Evolutionary conservation across 2,888 invertebrate species (phyloP), one percentile per base, ranked within the genome.

Genomic region (Choristoneura rosaceana): DNA sequence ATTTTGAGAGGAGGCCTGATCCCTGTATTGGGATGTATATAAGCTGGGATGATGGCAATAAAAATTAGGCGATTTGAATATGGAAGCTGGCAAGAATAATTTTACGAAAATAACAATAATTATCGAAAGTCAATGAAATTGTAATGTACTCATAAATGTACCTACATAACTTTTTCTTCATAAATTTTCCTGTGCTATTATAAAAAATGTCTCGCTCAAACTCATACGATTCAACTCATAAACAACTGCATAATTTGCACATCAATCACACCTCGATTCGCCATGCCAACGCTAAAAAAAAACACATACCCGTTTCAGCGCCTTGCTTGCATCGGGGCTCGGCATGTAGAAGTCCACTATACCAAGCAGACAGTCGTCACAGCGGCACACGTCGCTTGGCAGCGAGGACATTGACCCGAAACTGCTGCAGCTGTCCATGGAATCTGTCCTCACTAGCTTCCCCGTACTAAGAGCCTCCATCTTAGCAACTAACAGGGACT

Each of bases 341-440:
- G 94, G 93, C 82, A 95, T 94, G 85, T 97, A 96, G 78, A 96
- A 95, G 92, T 97, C 97, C 78, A 96, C 97, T 77, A 97, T 97
- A 5, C 97, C 97, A 78, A 97, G 94, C 75, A 97, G 91, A 81
- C 97, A 97, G 88, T 98, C 97, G 85, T 97, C 97, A 86, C 97
- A 98, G 75, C 96, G 95, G 88, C 97, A 97, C 77, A 97, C 96
- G 83, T 97, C 97, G 87, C 96, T 96, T 7, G 96, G 94, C 76
- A 95, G 81, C 8, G 97, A 97, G 73, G 96, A 96, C 85, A 95
- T 94, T 0, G 97, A 97, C 17, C 96, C 95, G 71, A 96, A 94
- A 70, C 97, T 96, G 86, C 96, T 96, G 79, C 95, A 95, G 77
- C 96, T 96, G 85, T 97, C 97, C 87, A 97, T 94, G 8, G 97